Conservation (phyloP, 2,888 invertebrate species). For the Scaeva pyrastri region DNA sequence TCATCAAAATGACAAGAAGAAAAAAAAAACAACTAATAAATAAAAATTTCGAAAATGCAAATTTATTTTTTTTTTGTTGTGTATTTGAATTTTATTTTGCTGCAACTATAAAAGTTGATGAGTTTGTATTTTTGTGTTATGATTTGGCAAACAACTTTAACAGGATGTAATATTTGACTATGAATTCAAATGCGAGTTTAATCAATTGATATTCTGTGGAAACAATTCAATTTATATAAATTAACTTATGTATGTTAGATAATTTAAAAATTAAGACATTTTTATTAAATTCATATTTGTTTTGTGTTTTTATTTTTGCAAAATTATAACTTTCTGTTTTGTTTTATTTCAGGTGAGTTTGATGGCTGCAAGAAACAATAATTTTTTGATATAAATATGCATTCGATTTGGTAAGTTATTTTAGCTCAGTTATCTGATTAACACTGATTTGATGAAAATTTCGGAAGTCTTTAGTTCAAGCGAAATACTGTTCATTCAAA, state of each 20-base stretch:
- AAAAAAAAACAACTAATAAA: background rate
- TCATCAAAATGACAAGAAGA: too few relatives aligned
- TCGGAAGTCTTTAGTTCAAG: too few relatives aligned
- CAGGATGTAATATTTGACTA: slow-evolving; percentile 61
- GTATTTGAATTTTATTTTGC: background rate
- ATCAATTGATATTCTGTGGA: slow-evolving; percentile 8
- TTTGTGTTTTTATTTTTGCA: background rate
- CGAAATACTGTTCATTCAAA: too few relatives aligned
- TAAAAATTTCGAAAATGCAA: slow-evolving; percentile 59
- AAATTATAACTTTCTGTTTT: slow-evolving; percentile 6
- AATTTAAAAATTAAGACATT: too few relatives aligned
- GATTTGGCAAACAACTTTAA: slow-evolving; percentile 55
- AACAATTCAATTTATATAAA: background rate
- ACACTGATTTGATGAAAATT: too few relatives aligned
- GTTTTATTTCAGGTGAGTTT: slow-evolving; percentile 64
- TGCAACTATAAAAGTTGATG: background rate
- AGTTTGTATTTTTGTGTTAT: slow-evolving; percentile 13
- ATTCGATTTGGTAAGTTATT: background rate
- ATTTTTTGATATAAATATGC: background rate
- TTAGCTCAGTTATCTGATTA: too few relatives aligned
- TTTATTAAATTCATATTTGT: too few relatives aligned
- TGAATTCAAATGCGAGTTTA: slow-evolving; percentile 33
- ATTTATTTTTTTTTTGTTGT: too few relatives aligned
- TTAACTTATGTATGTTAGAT: too few relatives aligned
- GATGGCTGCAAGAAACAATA: background rate